These are phyloP conservation scores for Periphyllus acericola DNA, from an alignment of 2,888 invertebrate species.

Conservation along the genomic window DNA sequence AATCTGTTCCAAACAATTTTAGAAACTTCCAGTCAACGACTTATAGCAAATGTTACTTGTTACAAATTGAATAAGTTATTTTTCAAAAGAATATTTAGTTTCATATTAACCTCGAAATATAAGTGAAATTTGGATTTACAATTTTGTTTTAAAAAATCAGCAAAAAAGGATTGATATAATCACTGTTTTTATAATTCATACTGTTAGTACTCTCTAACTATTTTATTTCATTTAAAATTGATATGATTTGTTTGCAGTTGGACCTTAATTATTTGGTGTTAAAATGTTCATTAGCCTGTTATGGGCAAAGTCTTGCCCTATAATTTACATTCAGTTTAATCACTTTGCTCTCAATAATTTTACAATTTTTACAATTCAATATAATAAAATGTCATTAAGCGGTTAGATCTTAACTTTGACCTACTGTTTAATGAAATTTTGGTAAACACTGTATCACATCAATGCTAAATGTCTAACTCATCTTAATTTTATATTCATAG, in stretches of 20 bases:
- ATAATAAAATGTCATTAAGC: no score
- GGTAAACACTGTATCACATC: no score
- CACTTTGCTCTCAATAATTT: no score
- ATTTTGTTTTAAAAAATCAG: conserved; percentile 8
- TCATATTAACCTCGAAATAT: background rate
- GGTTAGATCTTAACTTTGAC: no score
- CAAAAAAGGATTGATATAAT: background rate
- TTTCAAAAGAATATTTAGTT: conserved; percentile 1
- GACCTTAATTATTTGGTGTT: background rate
- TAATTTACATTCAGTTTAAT: no score
- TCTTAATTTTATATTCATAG: no score
- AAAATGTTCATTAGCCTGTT: no score
- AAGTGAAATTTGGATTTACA: background rate
- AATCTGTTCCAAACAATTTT: conserved; percentile 59
- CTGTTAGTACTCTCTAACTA: background rate
- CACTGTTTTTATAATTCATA: background rate
- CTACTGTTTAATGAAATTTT: no score
- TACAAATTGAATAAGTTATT: background rate
- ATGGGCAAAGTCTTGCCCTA: no score
- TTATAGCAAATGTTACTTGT: conserved; percentile 31
- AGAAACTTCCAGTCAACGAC: conserved; percentile 33
- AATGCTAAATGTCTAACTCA: no score
- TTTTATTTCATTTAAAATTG: background rate
- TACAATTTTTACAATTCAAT: no score
- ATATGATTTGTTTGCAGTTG: background rate